Percentiles rank a stretch among this genome's conserved stretches.
These are phyloP conservation scores for Sandelia bainsii DNA, from an alignment of 2,797 vertebrate species.

Conservation along the genomic window DNA sequence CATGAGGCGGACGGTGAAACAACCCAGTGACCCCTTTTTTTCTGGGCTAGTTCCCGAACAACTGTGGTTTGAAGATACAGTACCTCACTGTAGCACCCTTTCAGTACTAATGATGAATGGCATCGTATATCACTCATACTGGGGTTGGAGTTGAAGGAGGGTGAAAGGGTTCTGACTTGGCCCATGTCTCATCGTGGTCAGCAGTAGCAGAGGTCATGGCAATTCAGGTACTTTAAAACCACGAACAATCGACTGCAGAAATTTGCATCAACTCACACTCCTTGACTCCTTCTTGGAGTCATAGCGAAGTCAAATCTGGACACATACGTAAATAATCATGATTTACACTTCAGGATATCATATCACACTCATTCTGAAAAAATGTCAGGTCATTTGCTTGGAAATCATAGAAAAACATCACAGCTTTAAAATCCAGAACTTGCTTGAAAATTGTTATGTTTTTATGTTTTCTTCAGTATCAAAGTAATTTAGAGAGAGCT, in stretches of 20 bases:
- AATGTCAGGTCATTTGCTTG: too few species aligned
- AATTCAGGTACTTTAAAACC: constrained; percentile 1
- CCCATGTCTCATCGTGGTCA: too few species aligned
- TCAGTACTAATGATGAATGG: constrained; percentile 12
- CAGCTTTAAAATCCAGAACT: too few species aligned
- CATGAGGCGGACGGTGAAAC: constrained; percentile 3
- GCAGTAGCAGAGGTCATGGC: neutral
- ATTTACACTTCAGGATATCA: too few species aligned
- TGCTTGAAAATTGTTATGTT: too few species aligned
- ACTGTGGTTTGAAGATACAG: constrained; percentile 2
- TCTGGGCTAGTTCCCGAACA: neutral
- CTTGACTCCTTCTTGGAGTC: neutral
- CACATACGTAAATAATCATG: neutral
- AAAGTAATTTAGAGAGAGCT: too few species aligned
- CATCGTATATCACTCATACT: neutral
- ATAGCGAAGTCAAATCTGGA: neutral
- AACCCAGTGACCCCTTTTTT: constrained; percentile 9
- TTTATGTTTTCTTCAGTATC: too few species aligned
- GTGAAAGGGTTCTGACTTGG: too few species aligned
- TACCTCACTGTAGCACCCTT: neutral
- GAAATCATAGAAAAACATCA: too few species aligned
- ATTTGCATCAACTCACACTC: neutral
- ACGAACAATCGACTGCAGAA: neutral
- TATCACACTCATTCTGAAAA: too few species aligned
- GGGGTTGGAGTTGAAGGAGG: too few species aligned